A percentile compares a stretch with the other conserved stretches of the same genome.
phyloP scores from a whole-genome alignment of 2,888 invertebrate species.

The Abrostola tripartita region DNA sequence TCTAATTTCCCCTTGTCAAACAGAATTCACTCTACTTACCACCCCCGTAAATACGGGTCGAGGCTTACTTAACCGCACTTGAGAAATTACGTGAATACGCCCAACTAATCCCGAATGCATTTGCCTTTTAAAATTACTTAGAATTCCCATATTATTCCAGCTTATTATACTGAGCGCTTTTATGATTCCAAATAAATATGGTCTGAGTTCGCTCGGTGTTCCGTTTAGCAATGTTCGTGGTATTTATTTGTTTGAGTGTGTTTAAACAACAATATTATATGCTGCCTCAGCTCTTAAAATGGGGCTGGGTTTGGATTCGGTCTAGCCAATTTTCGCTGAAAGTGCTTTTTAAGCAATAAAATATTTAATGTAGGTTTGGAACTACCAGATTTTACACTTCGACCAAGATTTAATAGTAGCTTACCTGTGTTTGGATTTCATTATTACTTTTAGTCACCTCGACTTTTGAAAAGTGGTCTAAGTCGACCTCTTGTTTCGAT shows the following conservation, averaged over 20 bases:
- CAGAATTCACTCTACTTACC: not conserved
- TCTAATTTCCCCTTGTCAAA: not conserved
- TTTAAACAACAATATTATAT: slow-evolving; percentile 3
- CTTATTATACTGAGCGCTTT: slow-evolving; percentile 9
- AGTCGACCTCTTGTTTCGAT: too few species aligned
- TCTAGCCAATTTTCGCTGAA: too few species aligned
- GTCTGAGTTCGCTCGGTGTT: slow-evolving; percentile 15
- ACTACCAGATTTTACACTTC: too few species aligned
- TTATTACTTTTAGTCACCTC: too few species aligned
- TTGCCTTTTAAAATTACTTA: slow-evolving; percentile 8
- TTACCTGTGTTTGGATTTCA: too few species aligned
- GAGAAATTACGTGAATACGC: slow-evolving; percentile 3
- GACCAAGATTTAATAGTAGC: too few species aligned
- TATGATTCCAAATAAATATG: slow-evolving; percentile 21
- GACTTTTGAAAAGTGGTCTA: too few species aligned
- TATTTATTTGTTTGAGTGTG: slow-evolving; percentile 5
- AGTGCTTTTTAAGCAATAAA: too few species aligned
- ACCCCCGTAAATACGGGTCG: not conserved
- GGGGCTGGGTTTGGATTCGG: not conserved
- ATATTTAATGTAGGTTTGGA: too few species aligned
- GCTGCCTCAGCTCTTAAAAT: slow-evolving; percentile 2
- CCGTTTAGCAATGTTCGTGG: slow-evolving; percentile 9
- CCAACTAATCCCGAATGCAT: slow-evolving; percentile 16
- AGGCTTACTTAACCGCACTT: slow-evolving; percentile 2
- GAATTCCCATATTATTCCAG: slow-evolving; percentile 10